Base-by-base conservation (phyloP, 1,140 invertebrate genomes). In the Stratiolaelaps scimitus region DNA sequence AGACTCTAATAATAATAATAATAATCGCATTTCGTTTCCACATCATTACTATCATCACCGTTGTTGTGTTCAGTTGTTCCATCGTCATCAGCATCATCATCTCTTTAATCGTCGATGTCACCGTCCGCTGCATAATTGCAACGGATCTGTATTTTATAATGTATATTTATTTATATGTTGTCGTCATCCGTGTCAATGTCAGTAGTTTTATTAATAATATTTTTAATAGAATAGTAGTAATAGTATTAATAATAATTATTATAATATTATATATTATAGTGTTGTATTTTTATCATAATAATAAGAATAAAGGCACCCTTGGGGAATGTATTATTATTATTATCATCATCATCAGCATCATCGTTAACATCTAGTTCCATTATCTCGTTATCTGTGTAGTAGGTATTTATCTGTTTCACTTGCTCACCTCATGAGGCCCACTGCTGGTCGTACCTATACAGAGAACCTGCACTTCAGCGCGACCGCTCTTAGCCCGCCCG, bases 241-340 rank as follows among this genome's bases (percentile, higher is more conserved):
- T 34, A 60, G 23, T 60, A 48, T 26, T 15, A 60, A 28, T 48
- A 48, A 28, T 48, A 48, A 60, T 26, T 29, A 15, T 26, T 60
- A 26, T 60, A 20, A 15, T 48, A 48, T 4, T 48, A 48, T 19
- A 28, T 23, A 5, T 48, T 5, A 23, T n/a, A 2, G 2, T 60
- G 4, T 26, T 26, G 26, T 26, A 60, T 60, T 60, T 29, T 60
- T 29, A 34, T 60, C 15, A 26, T 60, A 60, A 60, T 17, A 60
- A 60, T 60, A 60, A 60, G 53, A 60, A 60, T 60, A 60, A 60
- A 60, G 53, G 53, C 53, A 60, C 53, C 53, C 53, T 60, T 60
- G 53, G 53, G 53, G 53, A 60, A 60, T 60, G 53, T 60, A 60
- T 20, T 34, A 60, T 29, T 34, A 60, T 34, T 29, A 29, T 34